Percentiles rank a stretch among this genome's conserved stretches.
phyloP scores from a whole-genome alignment of 2,888 invertebrate genomes.

The Argyresthia goedartella region DNA sequence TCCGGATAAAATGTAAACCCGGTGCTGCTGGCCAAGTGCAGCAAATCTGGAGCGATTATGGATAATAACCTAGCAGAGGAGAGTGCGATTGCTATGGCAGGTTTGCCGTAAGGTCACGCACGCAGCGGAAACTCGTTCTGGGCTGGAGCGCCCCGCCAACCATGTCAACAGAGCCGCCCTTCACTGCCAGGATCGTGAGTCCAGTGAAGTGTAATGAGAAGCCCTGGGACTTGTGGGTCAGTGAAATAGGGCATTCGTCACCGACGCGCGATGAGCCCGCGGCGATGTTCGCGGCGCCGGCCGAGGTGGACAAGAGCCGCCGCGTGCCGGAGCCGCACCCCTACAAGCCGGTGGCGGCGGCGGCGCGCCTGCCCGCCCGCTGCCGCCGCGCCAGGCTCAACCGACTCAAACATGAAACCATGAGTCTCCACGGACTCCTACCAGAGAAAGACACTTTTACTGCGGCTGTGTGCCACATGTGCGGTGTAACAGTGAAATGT shows the following conservation, averaged over 20 bases:
- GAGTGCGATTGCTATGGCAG: slow-evolving; percentile 51
- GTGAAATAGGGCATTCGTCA: slow-evolving; percentile 59
- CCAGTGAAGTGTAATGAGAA: slow-evolving; percentile 63
- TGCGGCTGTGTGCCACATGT: slow-evolving; percentile 83
- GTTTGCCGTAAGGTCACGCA: slow-evolving; percentile 28
- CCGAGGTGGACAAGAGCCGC: slow-evolving; percentile 39
- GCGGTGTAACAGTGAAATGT: slow-evolving; percentile 82
- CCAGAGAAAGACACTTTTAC: slow-evolving; percentile 83
- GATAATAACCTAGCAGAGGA: slow-evolving; percentile 66
- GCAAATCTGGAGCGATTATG: slow-evolving; percentile 46
- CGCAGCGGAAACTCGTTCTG: not conserved
- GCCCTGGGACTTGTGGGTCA: slow-evolving; percentile 65
- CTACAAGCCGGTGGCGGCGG: slow-evolving; percentile 34
- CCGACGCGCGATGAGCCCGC: slow-evolving; percentile 50
- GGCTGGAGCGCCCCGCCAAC: slow-evolving; percentile 25
- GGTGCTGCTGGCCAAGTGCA: slow-evolving; percentile 32
- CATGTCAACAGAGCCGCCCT: slow-evolving; percentile 59
- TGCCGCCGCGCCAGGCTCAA: slow-evolving; percentile 64
- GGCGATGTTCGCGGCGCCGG: slow-evolving; percentile 35
- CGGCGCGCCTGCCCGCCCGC: slow-evolving; percentile 22
- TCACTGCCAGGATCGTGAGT: slow-evolving; percentile 52
- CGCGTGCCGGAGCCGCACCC: slow-evolving; percentile 36
- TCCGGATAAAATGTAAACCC: slow-evolving; percentile 50
- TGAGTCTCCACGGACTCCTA: slow-evolving; percentile 82
- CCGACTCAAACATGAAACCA: slow-evolving; percentile 71